These are phyloP conservation scores for Dipodomys stephensi DNA, from an alignment of 2,113 vertebrate species.

Conservation along the genomic window DNA sequence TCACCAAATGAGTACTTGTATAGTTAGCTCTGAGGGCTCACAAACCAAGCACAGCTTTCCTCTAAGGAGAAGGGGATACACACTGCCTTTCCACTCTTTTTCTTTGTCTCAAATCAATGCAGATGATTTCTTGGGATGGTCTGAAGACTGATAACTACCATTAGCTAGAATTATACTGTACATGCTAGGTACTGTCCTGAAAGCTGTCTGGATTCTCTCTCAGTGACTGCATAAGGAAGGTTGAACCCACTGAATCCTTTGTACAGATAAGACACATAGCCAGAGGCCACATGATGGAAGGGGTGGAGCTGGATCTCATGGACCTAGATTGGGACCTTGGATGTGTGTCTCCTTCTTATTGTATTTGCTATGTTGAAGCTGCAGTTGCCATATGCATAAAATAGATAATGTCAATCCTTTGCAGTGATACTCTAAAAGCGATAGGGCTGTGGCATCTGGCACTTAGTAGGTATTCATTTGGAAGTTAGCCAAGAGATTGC, in stretches of 20 bases:
- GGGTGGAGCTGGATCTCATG: neutral
- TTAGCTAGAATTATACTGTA: neutral
- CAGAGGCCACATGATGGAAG: neutral
- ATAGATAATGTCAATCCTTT: neutral
- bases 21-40: neutral
- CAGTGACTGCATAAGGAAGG: fast-evolving
- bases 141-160: neutral
- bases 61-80: neutral
- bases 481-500: neutral
- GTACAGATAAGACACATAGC: neutral
- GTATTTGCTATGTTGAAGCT: neutral
- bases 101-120: neutral
- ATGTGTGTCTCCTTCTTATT: neutral
- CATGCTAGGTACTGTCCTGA: neutral
- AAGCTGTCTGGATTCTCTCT: neutral
- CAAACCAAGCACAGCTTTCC: neutral
- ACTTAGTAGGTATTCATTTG: neutral
- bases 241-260: neutral
- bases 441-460: neutral
- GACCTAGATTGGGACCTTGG: neutral
- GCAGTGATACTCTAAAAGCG: neutral
- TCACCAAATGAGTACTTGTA: conserved; percentile 42
- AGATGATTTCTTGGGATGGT: neutral
- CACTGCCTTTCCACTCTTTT: neutral
- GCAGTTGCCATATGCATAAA: neutral